phyloP scores from a whole-genome alignment of 2,888 invertebrate genomes.

The Agrilus biguttatus region DNA sequence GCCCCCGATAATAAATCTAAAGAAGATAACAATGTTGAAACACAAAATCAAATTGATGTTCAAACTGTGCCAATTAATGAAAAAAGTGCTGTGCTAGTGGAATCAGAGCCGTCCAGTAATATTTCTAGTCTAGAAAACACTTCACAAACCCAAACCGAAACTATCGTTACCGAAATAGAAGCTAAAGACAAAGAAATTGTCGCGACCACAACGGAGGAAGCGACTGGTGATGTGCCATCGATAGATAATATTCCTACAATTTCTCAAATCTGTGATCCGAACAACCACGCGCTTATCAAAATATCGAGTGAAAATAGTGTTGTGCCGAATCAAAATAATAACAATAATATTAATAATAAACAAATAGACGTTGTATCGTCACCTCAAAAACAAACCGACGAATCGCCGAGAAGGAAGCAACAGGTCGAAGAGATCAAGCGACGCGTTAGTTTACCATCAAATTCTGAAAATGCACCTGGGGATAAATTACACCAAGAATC shows the following conservation, averaged over 20 bases:
- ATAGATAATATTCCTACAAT: constrained; percentile 51
- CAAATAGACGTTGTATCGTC: constrained; percentile 3
- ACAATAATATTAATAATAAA: constrained; percentile 8
- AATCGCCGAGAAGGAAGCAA: constrained; percentile 10
- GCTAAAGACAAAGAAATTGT: neutral
- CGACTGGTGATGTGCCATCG: constrained; percentile 26
- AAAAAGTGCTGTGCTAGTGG: constrained; percentile 35
- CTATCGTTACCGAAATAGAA: too few species aligned
- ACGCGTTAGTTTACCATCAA: constrained; percentile 46
- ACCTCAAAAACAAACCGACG: constrained; percentile 6
- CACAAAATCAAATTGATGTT: constrained; percentile 18
- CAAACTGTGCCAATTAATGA: constrained; percentile 19
- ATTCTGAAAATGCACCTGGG: constrained; percentile 25
- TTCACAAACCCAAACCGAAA: neutral
- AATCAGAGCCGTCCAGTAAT: constrained; percentile 34
- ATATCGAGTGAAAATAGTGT: constrained; percentile 14
- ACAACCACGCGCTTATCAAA: constrained; percentile 27
- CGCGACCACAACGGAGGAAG: constrained; percentile 5
- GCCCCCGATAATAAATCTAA: constrained; percentile 5
- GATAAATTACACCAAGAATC: constrained; percentile 34
- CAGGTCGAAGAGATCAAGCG: constrained; percentile 20
- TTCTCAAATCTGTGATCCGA: constrained; percentile 60
- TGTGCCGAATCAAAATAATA: constrained; percentile 6
- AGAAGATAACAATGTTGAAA: constrained; percentile 24
- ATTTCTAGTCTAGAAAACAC: constrained; percentile 24